Evolutionary conservation across 2,888 invertebrate species (phyloP), one percentile per base, ranked within the genome.

Genomic region (Octonoba sinensis): DNA sequence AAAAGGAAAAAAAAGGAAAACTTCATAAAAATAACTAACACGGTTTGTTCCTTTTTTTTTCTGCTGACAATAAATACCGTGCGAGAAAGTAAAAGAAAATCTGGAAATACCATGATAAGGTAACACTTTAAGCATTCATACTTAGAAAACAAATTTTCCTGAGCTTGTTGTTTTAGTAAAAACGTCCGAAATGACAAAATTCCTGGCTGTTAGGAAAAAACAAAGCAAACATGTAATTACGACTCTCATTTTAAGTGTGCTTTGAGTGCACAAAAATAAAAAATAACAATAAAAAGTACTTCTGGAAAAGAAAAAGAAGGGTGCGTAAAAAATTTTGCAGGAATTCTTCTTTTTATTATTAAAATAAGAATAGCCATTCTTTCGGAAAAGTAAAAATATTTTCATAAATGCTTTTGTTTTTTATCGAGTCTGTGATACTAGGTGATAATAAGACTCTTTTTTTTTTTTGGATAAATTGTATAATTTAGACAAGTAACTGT

Each of bases 191-290:
- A 69, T 76, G 76, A 69, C 76, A 76, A 54, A 49, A 76, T 76
- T 76, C 69, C 76, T 54, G 24, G 18, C 64, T 60, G 69, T 69
- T 56, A 20, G 18, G 24, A 62, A 69, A 62, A 62, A 76, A 76
- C 44, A 62, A 51, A 60, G 46, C 24, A 64, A 70, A 73, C 69
- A 76, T 76, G 70, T 76, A 76, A 76, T 76, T 76, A 76, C 69
- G 69, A 69, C 36, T 62, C 69, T 76, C 76, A 76, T 69, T 76
- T 76, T 76, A 62, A 36, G 56, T 60, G n/a, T n/a, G n/a, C n/a
- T 76, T 76, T 69, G 70, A 76, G 54, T 20, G 44, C 36, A 49
- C 18, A 20, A 56, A 22, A 56, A 46, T 46, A n/a, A n/a, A n/a
- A n/a, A n/a, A n/a, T n/a, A n/a, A n/a, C n/a, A n/a, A n/a, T n/a